Conservation (phyloP, 1,140 invertebrate species). For the Pseudomyrmex flavicornis region DNA sequence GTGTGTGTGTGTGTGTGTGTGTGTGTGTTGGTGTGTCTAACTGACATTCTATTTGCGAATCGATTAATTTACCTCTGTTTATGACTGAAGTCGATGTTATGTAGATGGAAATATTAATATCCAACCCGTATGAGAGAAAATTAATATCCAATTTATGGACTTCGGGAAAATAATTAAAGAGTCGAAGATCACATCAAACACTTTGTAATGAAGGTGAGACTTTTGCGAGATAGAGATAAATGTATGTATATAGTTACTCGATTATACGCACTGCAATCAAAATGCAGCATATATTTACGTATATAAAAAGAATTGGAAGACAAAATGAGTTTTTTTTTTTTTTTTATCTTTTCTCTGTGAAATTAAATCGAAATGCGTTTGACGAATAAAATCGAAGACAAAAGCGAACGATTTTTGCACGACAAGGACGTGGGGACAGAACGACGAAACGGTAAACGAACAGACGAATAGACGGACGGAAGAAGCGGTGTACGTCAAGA, state of each 20-base stretch:
- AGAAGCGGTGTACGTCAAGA: conserved; percentile 75
- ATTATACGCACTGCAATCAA: conserved; percentile 16
- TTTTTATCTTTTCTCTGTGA: background rate
- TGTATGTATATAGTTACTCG: background rate
- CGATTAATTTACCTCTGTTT: conserved; percentile 35
- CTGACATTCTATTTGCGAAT: conserved; percentile 5
- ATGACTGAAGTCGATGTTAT: conserved; percentile 30
- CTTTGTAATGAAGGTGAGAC: conserved; percentile 13
- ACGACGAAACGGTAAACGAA: conserved; percentile 55
- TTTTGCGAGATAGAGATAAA: background rate
- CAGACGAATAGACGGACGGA: conserved; percentile 57
- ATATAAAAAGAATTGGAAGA: background rate
- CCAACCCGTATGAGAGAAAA: background rate
- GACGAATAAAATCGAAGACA: conserved; percentile 47
- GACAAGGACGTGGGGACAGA: conserved; percentile 42
- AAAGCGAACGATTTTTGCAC: conserved; percentile 38
- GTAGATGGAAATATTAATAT: conserved; percentile 36
- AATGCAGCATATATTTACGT: background rate
- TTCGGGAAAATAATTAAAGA: conserved; percentile 39
- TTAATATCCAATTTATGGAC: conserved; percentile 38
- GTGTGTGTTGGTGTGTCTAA: background rate
- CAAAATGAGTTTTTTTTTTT: background rate
- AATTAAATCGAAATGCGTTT: conserved; percentile 23
- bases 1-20: too few species aligned
- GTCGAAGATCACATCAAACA: conserved; percentile 1